Conservation (phyloP, 2,888 invertebrate species). For the Rhaphigaster nebulosa region DNA sequence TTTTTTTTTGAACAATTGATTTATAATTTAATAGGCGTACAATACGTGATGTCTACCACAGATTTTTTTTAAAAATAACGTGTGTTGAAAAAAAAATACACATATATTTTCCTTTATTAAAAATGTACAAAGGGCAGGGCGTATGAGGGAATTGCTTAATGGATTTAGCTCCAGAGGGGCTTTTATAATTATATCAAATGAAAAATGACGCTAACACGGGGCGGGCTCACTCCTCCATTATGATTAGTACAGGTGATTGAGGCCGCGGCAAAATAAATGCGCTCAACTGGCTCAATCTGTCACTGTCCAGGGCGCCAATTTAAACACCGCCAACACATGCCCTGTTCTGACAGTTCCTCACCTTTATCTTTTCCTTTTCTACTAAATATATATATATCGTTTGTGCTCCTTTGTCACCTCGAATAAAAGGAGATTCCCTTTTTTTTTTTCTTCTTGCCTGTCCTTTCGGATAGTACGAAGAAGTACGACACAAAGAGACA, state of each 20-base stretch:
- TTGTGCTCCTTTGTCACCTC: background rate
- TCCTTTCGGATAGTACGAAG: background rate
- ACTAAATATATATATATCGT: conserved; percentile 9
- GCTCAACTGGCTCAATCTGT: background rate
- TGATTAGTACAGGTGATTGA: conserved; percentile 44
- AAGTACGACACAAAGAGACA: background rate
- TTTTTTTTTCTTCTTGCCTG: background rate
- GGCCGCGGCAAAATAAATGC: background rate
- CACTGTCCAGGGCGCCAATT: background rate
- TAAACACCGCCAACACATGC: conserved; percentile 7
- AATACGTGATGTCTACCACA: too few relatives aligned
- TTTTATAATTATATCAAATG: conserved; percentile 36
- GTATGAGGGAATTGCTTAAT: conserved; percentile 5
- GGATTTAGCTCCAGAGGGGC: background rate
- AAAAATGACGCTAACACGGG: background rate
- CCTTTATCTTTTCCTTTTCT: background rate
- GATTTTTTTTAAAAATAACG: too few relatives aligned
- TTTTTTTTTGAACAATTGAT: too few relatives aligned
- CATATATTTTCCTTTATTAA: background rate
- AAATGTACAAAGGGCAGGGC: background rate
- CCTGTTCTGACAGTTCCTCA: background rate
- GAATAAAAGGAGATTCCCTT: background rate
- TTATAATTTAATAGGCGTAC: too few relatives aligned
- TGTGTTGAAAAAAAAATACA: too few relatives aligned
- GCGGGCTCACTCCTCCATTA: background rate